These are phyloP conservation scores for Netta rufina DNA, from an alignment of 2,797 vertebrate genomes.

Conservation along the genomic window DNA sequence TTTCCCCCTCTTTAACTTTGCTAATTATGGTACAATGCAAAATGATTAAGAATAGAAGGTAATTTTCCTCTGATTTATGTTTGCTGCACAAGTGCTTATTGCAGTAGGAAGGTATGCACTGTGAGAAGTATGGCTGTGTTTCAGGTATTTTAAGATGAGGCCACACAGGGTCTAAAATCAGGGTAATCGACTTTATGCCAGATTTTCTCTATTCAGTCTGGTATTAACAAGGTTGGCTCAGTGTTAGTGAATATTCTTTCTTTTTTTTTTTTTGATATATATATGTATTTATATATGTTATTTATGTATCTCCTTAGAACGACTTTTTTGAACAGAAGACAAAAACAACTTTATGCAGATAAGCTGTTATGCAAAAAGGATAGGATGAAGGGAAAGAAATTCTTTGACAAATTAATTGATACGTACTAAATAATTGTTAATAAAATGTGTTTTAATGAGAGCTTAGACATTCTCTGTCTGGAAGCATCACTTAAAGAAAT, in stretches of 20 bases:
- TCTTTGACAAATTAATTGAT: slow-evolving; percentile 73
- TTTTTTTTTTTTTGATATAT: too few relatives aligned
- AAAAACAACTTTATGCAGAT: neutral
- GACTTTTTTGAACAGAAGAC: slow-evolving; percentile 18
- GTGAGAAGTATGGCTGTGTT: neutral
- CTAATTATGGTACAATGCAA: neutral
- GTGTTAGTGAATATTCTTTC: neutral
- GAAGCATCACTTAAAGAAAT: slow-evolving; percentile 56
- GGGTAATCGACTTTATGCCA: neutral
- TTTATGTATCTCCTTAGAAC: neutral
- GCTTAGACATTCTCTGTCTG: slow-evolving; percentile 51
- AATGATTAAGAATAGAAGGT: neutral
- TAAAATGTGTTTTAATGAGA: slow-evolving; percentile 58
- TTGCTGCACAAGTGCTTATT: neutral
- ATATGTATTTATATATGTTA: neutral
- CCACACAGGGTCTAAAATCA: neutral
- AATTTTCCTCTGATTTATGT: neutral
- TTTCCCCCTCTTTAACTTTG: neutral
- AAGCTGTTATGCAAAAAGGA: slow-evolving; percentile 17
- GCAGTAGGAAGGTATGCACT: neutral
- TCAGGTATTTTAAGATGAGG: neutral
- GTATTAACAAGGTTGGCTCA: neutral
- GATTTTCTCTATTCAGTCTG: neutral
- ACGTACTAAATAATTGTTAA: slow-evolving; percentile 59
- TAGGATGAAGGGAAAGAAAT: slow-evolving; percentile 33